Base-by-base conservation (phyloP, 1,140 invertebrate genomes). In the Chironomus striatipennis region DNA sequence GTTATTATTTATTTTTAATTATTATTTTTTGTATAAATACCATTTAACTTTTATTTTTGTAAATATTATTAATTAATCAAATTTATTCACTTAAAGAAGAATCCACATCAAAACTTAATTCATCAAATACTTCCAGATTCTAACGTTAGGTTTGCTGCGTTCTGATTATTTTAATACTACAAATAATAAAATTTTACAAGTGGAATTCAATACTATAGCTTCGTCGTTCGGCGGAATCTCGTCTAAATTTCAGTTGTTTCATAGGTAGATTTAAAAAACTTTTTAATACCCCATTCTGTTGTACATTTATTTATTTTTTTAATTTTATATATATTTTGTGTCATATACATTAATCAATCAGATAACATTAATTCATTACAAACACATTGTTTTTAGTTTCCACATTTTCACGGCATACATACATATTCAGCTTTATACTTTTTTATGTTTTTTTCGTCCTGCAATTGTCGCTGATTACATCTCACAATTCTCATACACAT, bases 81-180 rank as follows among this genome's bases (percentile, higher is more conserved):
- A 9, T 47, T 12, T 15, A 1, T 15, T 12, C n/a, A 15, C n/a
- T 57, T 12, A 57, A 57, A 15, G 47, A 57, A 57, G 47, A n/a
- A 34, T 34, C 24, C 24, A 57, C 8, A 4, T 8, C 9, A 12
- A 57, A 57, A 57, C 12, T 15, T n/a, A 57, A n/a, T 57, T 57
- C 47, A n/a, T 57, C 47, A 57, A 12, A 18, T 17, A 10, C 9
- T 70, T 70, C 6, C 65, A 79, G n/a, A 74, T 20, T 76, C 77
- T 82, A 77, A 83, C 81, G 81, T 82, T 91, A 78, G 90, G 90
- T 76, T 84, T 92, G 77, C 85, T 91, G 77, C 86, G 91, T 78
- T 91, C 90, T 74, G 91, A 92, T 86, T 92, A 92, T 84, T 87
- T 92, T 86, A 84, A 89, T 82, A 86, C 91, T 79, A 84, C 85